phyloP scores from a whole-genome alignment of 1,140 invertebrate genomes.

The Batillaria attramentaria region DNA sequence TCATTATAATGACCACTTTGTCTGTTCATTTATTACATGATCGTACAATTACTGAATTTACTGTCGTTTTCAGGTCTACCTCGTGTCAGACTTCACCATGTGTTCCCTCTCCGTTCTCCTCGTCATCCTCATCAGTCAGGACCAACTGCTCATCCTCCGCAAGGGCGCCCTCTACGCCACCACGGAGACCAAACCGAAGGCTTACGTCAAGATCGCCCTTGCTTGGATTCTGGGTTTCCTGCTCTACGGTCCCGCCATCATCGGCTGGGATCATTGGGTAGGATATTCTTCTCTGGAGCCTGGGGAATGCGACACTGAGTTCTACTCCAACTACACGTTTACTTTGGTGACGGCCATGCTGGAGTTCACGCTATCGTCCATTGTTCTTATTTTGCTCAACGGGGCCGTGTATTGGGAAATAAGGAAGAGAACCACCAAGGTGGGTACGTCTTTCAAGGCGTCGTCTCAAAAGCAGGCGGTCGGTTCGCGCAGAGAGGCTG shows the following conservation, averaged over 20 bases:
- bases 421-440: constrained; percentile 27
- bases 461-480: no score
- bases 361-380: constrained; percentile 54
- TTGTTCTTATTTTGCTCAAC: constrained; percentile 43
- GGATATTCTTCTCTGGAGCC: constrained; percentile 37
- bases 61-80: constrained; percentile 25
- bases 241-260: constrained; percentile 56
- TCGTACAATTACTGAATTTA: no score
- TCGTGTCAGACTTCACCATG: constrained; percentile 52
- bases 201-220: constrained; percentile 35
- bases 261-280: constrained; percentile 55
- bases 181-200: constrained; percentile 38
- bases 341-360: constrained; percentile 46
- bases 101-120: constrained; percentile 51
- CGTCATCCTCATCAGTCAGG: constrained; percentile 53
- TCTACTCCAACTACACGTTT: constrained; percentile 43
- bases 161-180: constrained; percentile 42
- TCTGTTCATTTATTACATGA: no score
- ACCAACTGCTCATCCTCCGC: constrained; percentile 49
- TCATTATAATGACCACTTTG: not conserved
- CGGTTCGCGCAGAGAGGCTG: no score
- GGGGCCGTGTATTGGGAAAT: constrained; percentile 49
- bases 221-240: constrained; percentile 50
- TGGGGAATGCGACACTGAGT: constrained; percentile 55
- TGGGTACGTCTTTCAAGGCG: not conserved